Percentiles rank a stretch among this genome's conserved stretches.
Conservation (phyloP, 2,797 vertebrate species). For the Rhinogobio ventralis region DNA sequence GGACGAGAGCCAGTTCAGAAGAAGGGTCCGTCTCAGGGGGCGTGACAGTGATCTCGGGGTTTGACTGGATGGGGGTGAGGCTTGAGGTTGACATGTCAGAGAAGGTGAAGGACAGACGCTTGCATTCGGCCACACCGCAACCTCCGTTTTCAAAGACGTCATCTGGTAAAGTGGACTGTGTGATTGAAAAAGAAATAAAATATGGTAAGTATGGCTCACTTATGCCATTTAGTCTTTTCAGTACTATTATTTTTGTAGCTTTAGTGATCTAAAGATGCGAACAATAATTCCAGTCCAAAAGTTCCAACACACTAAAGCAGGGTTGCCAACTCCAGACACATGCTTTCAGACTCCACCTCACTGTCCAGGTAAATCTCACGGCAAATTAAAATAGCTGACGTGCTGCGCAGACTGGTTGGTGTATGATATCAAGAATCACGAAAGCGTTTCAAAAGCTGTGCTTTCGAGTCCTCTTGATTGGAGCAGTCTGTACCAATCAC, state of each 20-base stretch:
- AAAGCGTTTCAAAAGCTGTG: too few relatives aligned
- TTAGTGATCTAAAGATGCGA: neutral
- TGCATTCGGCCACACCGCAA: constrained; percentile 81
- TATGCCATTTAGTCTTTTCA: neutral
- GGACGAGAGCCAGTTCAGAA: constrained; percentile 60
- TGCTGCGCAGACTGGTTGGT: too few relatives aligned
- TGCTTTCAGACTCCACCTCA: too few relatives aligned
- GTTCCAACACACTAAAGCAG: neutral
- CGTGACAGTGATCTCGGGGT: constrained; percentile 87
- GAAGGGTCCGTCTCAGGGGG: constrained; percentile 76
- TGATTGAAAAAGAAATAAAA: constrained; percentile 1
- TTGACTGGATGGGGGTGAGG: constrained; percentile 76
- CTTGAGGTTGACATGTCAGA: constrained; percentile 75
- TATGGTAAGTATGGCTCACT: neutral
- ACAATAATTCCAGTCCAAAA: neutral
- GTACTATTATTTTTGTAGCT: neutral
- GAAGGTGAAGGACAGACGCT: constrained; percentile 91
- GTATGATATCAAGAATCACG: too few relatives aligned
- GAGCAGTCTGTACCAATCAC: too few relatives aligned
- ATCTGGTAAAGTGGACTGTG: constrained; percentile 89
- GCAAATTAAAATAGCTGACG: too few relatives aligned
- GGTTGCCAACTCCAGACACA: too few relatives aligned
- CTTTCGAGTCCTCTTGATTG: too few relatives aligned
- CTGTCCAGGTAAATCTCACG: too few relatives aligned
- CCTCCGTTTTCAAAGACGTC: constrained; percentile 89